Evolutionary conservation across 2,888 invertebrate species (phyloP), one percentile per base, ranked within the genome.

Genomic region (Autographa pulchrina): DNA sequence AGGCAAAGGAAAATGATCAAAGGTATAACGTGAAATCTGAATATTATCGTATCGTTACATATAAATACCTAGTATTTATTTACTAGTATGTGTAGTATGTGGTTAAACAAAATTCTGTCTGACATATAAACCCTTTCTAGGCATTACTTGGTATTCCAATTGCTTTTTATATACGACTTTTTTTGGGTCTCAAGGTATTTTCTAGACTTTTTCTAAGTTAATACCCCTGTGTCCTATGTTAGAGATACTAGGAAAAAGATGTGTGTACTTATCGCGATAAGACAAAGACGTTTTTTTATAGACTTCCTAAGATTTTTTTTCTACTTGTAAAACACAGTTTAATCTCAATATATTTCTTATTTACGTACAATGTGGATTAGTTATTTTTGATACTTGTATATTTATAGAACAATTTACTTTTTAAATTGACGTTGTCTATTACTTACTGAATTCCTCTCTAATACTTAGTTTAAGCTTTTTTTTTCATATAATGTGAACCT

Each of bases 1-100:
- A 62, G 62, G 52, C 48, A 58, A 59, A 65, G 62, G 16, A 52
- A 75, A 75, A 54, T 16, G 62, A 65, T 75, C 70, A 74, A 75
- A 74, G 52, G 43, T 48, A 70, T 70, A 43, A 56, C 52, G 6
- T 11, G 18, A 38, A 52, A 65, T 74, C 58, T 62, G 52, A 65
- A 74, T 75, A 70, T 61, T 48, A 61, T 68, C 54, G 70, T 64
- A 69, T 69, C 61, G 25, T 38, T 48, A 75, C 43, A 52, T 32
- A 48, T 14, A 25, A 25, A 5, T 43, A 43, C 43, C 16, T 43
- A 43, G 54, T 70, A 70, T 25, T 70, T 63, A 32, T 56, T 41
- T 61, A 56, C 52, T 62, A 14, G 41, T 56, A 25, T 52, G 70
- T 43, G 62, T 62, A 14, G 41, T 56, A 25, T 52, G 70, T 43